Evolutionary conservation across 2,113 vertebrate species (phyloP), one percentile per base, ranked within the genome.

Genomic region (Sinocyclocheilus anshuiensis): DNA sequence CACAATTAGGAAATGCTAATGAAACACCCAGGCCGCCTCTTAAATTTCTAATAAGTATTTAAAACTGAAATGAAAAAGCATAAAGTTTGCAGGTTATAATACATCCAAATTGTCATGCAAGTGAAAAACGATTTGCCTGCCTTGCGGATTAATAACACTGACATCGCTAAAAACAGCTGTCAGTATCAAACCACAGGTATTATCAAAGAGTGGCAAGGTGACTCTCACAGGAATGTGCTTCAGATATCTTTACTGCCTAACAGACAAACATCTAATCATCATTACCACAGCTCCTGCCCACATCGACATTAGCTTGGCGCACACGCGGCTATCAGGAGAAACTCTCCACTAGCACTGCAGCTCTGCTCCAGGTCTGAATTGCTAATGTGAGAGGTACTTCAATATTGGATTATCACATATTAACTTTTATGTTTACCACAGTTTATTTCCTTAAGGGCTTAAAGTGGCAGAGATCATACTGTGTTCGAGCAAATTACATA

Each of bases 191-290:
- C 55, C 13, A 42, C 55, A 81, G 61, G 82, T 82, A 39, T 57
- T 29, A 69, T 85, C 77, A 81, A 11, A 77, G 18, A 77, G 48
- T 24, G n/a, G 33, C 67, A 84, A 72, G 20, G 82, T 55, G 72
- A 18, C 77, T 55, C 63, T 77, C 20, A 76, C 50, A 13, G 59
- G 36, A 71, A 61, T 16, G 24, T 84, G 59, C 26, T 63, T 42
- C 48, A 79, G 48, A 87, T 79, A 29, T 75, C 81, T 72, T 84
- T 72, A 61, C 65, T 50, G 81, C 86, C 55, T 57, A 55, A 50
- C 87, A 87, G 42, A 24, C 29, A 71, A 85, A 65, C 33, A 67
- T 63, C 71, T 82, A 85, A 88, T 82, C 81, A 82, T 77, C 87
- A 88, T 67, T 48, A 76, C 13, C 53, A 53, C 57, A 69, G 57